Conservation (phyloP, 2,797 vertebrate genomes). For the Cynodonichthys magdalenae region DNA sequence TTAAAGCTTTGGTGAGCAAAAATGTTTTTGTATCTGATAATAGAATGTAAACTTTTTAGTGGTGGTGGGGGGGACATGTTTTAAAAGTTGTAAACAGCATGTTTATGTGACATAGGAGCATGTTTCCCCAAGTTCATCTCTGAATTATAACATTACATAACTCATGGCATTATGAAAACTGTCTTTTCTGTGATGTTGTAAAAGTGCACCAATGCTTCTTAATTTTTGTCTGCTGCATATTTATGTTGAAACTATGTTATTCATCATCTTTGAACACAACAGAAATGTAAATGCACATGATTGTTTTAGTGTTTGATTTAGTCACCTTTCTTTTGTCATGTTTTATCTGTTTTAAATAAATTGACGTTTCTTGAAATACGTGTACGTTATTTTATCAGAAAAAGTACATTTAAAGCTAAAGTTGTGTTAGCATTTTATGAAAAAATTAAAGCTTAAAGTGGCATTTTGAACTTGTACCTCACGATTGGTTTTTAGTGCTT, state of each 20-base stretch:
- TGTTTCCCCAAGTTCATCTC: constrained; percentile 26
- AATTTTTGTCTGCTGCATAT: not conserved
- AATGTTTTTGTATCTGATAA: constrained; percentile 25
- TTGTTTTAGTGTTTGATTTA: constrained; percentile 42
- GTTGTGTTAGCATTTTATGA: no score
- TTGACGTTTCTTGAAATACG: constrained; percentile 29
- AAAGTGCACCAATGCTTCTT: constrained; percentile 14
- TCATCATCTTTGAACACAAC: constrained; percentile 39
- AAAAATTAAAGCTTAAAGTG: no score
- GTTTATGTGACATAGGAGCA: constrained; percentile 27
- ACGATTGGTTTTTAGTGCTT: not conserved
- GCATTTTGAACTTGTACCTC: no score
- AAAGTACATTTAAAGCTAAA: no score
- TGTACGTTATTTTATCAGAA: no score
- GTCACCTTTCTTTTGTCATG: constrained; percentile 53
- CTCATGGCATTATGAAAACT: constrained; percentile 7
- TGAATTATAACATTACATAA: not conserved
- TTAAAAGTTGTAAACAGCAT: constrained; percentile 7
- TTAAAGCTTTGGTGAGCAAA: constrained; percentile 30
- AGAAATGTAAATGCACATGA: constrained; percentile 52
- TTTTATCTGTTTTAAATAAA: constrained; percentile 63
- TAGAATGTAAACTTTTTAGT: constrained; percentile 26
- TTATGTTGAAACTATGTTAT: constrained; percentile 20
- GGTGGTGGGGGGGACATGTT: not conserved
- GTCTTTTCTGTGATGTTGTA: constrained; percentile 1